Evolutionary conservation across 2,113 vertebrate species (phyloP), one percentile per base, ranked within the genome.

Genomic region (Saiga tatarica): DNA sequence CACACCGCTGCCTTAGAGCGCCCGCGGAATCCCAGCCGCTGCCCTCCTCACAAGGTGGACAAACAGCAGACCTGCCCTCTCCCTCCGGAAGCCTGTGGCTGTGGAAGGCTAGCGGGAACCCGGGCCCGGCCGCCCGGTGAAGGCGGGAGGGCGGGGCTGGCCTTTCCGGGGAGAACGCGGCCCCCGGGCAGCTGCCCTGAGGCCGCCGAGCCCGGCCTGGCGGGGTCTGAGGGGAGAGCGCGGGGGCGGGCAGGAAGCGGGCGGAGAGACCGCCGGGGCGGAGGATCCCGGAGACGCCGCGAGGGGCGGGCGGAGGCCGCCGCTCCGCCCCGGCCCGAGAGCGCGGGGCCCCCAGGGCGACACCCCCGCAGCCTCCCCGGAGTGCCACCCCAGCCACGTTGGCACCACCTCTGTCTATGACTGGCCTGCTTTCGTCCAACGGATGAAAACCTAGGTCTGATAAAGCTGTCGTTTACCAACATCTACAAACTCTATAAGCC

Each of bases 81-180:
- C 42, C 39, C 21, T 45, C 25, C 8, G 25, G 33, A 67, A 53
- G 47, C 45, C 5, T 23, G 52, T 14, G 13, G 5, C 47, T 23
- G 30, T 23, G 50, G 64, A 59, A 39, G 16, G 74, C 4, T 9
- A 3, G 16, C 16, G 50, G 23, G 15, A 6, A 11, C 1, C 0
- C 14, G 36, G 47, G 67, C 45, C 47, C 15, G 11, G 42, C 74
- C 45, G 55, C 53, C 50, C 15, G 0, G 47, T 3, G 28, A 11
- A 30, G n/a, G 2, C 6, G 2, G 42, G 33, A 2, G 16, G 14
- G 1, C 9, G 17, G 26, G 81, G 33, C 30, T 12, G 10, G 11
- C 39, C 25, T 50, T 33, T 4, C 1, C 7, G 74, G 93, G 81
- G 86, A 55, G 11, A 26, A 42, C 5, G 4, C 30, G 28, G 2